Evolutionary conservation across 1,140 invertebrate genomes (phyloP), one percentile per base, ranked within the genome.

Genomic region (Aplysia californica): DNA sequence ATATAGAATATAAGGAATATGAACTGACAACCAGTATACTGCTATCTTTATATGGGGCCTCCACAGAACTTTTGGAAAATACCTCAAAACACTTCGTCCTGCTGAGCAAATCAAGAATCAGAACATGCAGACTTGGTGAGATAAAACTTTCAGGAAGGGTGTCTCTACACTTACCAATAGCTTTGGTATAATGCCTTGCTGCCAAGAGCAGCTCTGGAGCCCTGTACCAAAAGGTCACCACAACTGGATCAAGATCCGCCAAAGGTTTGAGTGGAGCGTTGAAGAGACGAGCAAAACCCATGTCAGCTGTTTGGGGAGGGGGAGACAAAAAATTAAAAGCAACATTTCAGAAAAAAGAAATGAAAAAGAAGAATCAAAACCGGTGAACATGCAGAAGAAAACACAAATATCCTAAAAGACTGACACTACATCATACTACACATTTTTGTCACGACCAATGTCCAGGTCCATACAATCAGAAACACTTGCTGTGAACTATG

Each of bases 171-270:
- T 82, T 92, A 97, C 96, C 96, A 85, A 99, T 99, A 79, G 97
- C 97, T 92, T 99, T 99, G 18, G 97, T 97, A 90, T 99, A 99
- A 90, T 99, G 98, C 82, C 96, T 94, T 3, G 98, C 97, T 36
- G 98, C 98, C 55, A 99, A 91, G 56, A 99, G 90, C 64, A 99
- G 90, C 91, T 99, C 98, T 2, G 98, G 98, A 18, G 98, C 98
- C 88, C 98, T 92, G 90, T 99, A 99, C 98, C 98, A 99, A 92
- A 99, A 99, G 78, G 98, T 99, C 20, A 99, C 98, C 59, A 99
- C 98, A 31, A 99, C 98, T 61, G 98, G 98, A 93, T 99, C 98
- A 77, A 99, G 92, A 79, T 90, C 89, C 79, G 90, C 90, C 41
- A 99, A 90, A 1, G 98, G 98, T 90, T 99, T 99, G 29, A 99